Percentiles rank a stretch among this genome's conserved stretches.
These are phyloP conservation scores for Sciurus niger DNA, from an alignment of 2,113 vertebrate genomes.

Conservation along the genomic window DNA sequence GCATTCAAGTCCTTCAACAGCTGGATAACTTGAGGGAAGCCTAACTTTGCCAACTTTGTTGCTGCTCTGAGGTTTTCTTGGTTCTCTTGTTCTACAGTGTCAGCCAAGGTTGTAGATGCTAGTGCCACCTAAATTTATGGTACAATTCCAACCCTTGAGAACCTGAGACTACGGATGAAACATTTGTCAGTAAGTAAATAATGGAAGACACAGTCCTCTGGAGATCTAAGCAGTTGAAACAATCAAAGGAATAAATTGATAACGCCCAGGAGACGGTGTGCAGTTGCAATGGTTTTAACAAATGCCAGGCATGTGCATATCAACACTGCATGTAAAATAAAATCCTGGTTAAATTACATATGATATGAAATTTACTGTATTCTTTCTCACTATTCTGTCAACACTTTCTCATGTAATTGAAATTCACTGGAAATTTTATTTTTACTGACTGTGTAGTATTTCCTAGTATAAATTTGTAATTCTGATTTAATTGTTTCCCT, in stretches of 20 bases:
- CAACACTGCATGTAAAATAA: background rate
- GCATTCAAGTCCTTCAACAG: background rate
- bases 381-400: background rate
- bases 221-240: background rate
- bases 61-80: background rate
- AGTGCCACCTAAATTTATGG: background rate
- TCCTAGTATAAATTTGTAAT: background rate
- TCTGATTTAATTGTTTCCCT: conserved; percentile 7
- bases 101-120: background rate
- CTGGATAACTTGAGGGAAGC: background rate
- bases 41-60: background rate
- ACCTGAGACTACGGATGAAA: background rate
- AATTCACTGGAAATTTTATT: background rate
- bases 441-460: conserved; percentile 23
- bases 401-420: background rate
- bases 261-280: background rate
- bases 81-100: background rate
- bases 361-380: background rate
- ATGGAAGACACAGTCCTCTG: background rate
- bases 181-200: background rate
- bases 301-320: background rate
- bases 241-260: background rate
- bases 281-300: background rate
- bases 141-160: background rate
- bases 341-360: background rate